Evolutionary conservation across 2,888 invertebrate genomes (phyloP).

Genomic region (Metopia argyrocephala): DNA sequence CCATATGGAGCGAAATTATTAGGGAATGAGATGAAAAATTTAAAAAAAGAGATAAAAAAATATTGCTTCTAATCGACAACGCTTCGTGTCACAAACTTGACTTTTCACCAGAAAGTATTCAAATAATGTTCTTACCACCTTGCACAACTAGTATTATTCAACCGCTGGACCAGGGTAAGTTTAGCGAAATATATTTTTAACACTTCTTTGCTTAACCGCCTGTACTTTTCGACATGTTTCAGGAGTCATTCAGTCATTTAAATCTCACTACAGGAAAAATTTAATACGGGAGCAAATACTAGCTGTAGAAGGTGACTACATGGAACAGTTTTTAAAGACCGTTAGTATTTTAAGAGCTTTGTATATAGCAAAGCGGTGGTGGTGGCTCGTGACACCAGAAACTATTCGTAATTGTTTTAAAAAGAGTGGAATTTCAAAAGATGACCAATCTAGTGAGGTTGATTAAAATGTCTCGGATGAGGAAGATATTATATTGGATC

Average conservation of each 20-base stretch:
- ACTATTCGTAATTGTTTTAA: conserved; percentile 29
- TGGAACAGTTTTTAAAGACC: conserved; percentile 25
- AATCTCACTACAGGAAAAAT: conserved; percentile 10
- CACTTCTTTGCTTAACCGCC: neutral
- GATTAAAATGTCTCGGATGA: neutral
- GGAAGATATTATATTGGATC: neutral
- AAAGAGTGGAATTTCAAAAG: conserved; percentile 18
- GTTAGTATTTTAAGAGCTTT: conserved; percentile 10
- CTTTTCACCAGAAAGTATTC: too few species aligned
- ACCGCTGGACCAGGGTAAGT: too few species aligned
- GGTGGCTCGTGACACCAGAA: conserved; percentile 18
- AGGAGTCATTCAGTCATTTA: neutral
- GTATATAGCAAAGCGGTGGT: conserved; percentile 5
- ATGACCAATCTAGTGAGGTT: neutral
- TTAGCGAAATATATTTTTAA: too few species aligned
- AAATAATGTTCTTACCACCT: too few species aligned
- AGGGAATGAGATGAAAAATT: conserved; percentile 4
- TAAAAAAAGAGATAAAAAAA: conserved; percentile 12
- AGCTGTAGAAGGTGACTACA: conserved; percentile 17
- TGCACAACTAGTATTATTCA: too few species aligned
- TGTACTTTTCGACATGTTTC: neutral
- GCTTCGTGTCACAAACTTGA: conserved; percentile 3
- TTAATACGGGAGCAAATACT: conserved; percentile 10
- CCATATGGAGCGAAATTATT: conserved; percentile 26
- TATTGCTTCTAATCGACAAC: conserved; percentile 10